Conservation (phyloP, 2,797 vertebrate species). For the Knipowitschia caucasica region DNA sequence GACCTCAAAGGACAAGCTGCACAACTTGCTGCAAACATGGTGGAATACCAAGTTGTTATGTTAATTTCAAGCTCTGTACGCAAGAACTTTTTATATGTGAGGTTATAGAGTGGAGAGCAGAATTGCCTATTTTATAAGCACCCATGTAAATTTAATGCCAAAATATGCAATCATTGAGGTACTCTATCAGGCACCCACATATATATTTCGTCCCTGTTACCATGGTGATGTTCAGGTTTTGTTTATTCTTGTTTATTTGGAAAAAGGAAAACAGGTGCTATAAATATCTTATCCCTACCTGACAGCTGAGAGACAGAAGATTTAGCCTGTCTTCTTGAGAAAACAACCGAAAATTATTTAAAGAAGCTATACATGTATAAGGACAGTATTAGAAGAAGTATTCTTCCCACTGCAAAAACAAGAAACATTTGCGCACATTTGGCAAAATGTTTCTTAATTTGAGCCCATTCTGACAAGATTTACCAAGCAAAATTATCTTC, state of each 20-base stretch:
- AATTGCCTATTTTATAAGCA: conserved; percentile 28
- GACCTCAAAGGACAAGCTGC: too few species aligned
- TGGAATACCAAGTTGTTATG: too few species aligned
- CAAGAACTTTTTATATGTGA: neutral
- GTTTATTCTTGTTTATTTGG: conserved; percentile 47
- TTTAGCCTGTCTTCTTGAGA: conserved; percentile 27
- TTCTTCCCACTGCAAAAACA: too few species aligned
- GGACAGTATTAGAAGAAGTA: too few species aligned
- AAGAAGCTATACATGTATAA: too few species aligned
- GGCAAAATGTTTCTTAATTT: too few species aligned
- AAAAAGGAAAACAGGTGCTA: conserved; percentile 38
- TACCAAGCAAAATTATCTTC: too few species aligned
- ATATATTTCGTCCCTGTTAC: conserved; percentile 41
- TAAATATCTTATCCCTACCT: conserved; percentile 58
- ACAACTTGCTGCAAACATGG: too few species aligned
- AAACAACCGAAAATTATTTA: conserved; percentile 28
- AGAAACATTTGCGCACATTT: too few species aligned
- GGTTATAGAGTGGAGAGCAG: conserved; percentile 29
- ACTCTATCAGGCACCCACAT: conserved; percentile 29
- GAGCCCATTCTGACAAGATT: too few species aligned
- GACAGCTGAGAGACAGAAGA: conserved; percentile 37
- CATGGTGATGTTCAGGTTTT: conserved; percentile 53
- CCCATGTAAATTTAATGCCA: conserved; percentile 29
- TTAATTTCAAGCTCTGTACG: too few species aligned
- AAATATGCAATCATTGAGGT: conserved; percentile 26